Percentiles rank a stretch among this genome's conserved stretches.
phyloP scores from a whole-genome alignment of 2,113 vertebrate species.

The Macrotus californicus region DNA sequence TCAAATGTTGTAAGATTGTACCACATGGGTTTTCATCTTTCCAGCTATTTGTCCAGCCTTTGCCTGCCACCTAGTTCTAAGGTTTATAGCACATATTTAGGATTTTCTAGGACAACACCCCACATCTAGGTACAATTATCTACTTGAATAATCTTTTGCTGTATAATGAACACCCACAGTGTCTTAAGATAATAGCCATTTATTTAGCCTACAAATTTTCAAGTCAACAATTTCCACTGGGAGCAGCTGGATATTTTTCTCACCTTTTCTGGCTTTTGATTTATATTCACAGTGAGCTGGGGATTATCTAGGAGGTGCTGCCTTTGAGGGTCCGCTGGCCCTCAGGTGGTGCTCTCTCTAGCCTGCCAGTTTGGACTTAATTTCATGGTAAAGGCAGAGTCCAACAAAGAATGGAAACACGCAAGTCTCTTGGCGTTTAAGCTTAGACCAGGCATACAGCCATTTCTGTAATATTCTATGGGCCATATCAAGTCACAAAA shows the following conservation, averaged over 20 bases:
- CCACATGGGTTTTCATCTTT: background rate
- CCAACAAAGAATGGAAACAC: background rate
- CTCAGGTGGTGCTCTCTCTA: background rate
- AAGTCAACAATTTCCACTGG: background rate
- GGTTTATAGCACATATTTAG: background rate
- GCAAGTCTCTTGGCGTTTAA: background rate
- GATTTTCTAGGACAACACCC: background rate
- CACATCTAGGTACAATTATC: background rate
- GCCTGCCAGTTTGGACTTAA: background rate
- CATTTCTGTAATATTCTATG: background rate
- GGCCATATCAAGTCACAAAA: background rate
- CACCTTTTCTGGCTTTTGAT: background rate
- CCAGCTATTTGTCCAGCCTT: background rate
- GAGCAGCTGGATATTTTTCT: background rate
- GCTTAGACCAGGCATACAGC: background rate
- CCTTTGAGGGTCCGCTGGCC: background rate
- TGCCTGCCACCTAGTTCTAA: background rate
- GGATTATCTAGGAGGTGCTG: background rate
- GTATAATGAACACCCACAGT: background rate
- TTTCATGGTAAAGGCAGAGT: background rate
- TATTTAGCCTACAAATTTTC: background rate
- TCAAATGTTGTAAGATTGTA: background rate
- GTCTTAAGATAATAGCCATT: background rate
- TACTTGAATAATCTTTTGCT: background rate
- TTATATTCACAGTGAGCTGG: background rate